These are phyloP conservation scores for Caenorhabditis briggsae DNA, from an alignment of 1,140 invertebrate genomes.

Conservation along the genomic window DNA sequence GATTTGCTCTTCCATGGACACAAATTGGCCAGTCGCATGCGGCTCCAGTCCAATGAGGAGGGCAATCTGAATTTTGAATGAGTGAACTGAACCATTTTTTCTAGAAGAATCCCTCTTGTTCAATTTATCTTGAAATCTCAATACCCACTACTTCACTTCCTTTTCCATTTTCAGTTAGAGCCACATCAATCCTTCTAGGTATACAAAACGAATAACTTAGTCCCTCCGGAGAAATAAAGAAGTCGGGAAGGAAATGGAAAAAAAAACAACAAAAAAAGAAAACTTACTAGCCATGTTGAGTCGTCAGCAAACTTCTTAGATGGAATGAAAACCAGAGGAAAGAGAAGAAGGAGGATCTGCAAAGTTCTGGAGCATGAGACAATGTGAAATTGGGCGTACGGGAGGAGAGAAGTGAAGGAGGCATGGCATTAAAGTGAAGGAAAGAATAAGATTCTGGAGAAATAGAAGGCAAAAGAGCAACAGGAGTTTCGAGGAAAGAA, in stretches of 20 bases:
- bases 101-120: neutral
- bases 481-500: neutral
- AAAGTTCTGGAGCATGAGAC: conserved; percentile 46
- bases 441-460: neutral
- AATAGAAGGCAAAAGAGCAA: no score
- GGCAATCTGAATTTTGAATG: neutral
- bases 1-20: conserved; percentile 26
- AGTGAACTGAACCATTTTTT: neutral
- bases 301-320: conserved; percentile 6
- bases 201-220: conserved; percentile 7
- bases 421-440: neutral
- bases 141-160: neutral
- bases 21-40: conserved; percentile 45
- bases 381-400: conserved; percentile 55
- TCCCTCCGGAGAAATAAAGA: conserved; percentile 38
- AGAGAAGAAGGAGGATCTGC: neutral
- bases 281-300: conserved; percentile 44
- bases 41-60: conserved; percentile 43
- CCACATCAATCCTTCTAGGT: neutral
- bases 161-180: neutral
- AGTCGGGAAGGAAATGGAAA: neutral
- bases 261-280: neutral
- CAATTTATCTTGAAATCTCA: neutral
- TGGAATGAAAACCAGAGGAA: neutral
- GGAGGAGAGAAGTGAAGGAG: neutral